These are phyloP conservation scores for Blastobasis adustella DNA, from an alignment of 2,888 invertebrate species.

Conservation along the genomic window DNA sequence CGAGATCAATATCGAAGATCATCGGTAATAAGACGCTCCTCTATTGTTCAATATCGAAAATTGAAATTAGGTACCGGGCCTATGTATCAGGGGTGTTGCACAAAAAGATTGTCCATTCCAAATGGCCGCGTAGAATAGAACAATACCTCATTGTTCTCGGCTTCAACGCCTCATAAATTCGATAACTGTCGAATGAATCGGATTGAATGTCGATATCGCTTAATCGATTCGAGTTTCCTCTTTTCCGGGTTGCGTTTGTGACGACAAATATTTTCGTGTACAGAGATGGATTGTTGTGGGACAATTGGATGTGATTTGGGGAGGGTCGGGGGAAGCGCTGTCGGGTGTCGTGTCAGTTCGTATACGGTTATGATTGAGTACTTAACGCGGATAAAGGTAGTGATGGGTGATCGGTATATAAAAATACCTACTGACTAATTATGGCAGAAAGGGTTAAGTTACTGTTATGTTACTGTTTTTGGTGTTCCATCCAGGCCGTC, in stretches of 20 bases:
- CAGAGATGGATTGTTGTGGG: constrained; percentile 32
- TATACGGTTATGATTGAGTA: neutral
- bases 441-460: no score
- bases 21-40: constrained; percentile 18
- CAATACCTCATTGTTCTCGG: constrained; percentile 58
- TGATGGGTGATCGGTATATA: no score
- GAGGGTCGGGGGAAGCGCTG: neutral
- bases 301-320: neutral
- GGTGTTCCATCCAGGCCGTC: no score
- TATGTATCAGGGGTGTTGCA: constrained; percentile 20
- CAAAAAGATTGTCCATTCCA: constrained; percentile 33
- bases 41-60: constrained; percentile 30
- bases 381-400: neutral
- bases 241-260: constrained; percentile 31
- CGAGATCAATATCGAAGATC: constrained; percentile 30
- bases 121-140: constrained; percentile 32
- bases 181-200: constrained; percentile 23
- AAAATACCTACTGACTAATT: no score
- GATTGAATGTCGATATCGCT: constrained; percentile 14
- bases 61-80: constrained; percentile 21
- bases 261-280: constrained; percentile 43
- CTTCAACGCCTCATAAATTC: constrained; percentile 49
- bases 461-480: no score
- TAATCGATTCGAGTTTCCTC: constrained; percentile 2
- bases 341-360: no score